Evolutionary conservation across 2,797 vertebrate genomes (phyloP).

Genomic region (Phylloscopus collybita): DNA sequence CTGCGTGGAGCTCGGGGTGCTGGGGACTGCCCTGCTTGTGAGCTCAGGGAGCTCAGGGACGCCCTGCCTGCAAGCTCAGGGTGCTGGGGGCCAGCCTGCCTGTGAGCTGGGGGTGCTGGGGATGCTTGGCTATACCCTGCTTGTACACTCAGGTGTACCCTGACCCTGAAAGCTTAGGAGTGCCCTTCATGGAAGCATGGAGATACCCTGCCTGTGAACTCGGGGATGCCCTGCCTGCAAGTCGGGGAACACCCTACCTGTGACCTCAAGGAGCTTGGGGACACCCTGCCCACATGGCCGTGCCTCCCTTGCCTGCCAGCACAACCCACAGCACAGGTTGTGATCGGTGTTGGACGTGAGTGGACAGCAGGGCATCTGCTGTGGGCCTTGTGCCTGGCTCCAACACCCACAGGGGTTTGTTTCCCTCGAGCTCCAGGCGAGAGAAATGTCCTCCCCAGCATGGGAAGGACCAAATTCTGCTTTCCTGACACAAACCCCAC

Average conservation of each 20-base stretch:
- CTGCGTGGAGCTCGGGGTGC: background rate
- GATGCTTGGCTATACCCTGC: background rate
- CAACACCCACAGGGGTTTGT: accelerated
- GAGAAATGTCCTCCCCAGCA: accelerated
- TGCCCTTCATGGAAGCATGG: background rate
- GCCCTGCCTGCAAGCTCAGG: accelerated
- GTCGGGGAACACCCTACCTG: background rate
- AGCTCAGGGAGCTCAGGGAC: background rate
- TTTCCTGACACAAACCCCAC: accelerated
- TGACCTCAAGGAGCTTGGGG: background rate
- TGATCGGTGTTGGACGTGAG: background rate
- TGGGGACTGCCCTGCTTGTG: background rate
- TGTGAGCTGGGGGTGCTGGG: background rate
- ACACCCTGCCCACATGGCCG: accelerated
- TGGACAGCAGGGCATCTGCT: background rate
- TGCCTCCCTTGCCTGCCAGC: background rate
- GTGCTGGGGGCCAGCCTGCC: background rate
- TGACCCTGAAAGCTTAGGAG: background rate
- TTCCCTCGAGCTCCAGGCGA: accelerated
- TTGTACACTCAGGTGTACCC: background rate
- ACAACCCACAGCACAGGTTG: accelerated
- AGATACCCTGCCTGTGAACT: background rate
- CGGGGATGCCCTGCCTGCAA: too few relatives aligned
- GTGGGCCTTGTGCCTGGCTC: background rate
- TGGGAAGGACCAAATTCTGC: background rate